Base-by-base conservation (phyloP, 2,113 vertebrate genomes). In the Chlamydotis undulata region DNA sequence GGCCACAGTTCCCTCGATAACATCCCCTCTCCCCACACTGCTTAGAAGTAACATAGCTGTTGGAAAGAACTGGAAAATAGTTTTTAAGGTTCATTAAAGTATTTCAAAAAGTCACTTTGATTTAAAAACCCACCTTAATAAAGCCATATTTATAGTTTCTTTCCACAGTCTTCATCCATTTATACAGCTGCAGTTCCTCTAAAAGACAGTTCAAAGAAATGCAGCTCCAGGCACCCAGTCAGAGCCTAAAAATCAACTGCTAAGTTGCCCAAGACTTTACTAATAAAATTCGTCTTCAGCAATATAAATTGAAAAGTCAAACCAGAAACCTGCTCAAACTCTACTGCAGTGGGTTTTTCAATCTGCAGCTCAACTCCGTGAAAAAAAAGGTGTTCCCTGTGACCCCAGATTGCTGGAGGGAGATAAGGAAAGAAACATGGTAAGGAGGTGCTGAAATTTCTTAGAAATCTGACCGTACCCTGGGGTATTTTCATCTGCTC, bases 71-170 rank as follows among this genome's bases (percentile, higher is more conserved):
- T 69, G 61, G 76, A 82, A 93, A 94, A 86, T 14, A 78, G 76
- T 78, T 96, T 94, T 78, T 82, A 90, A 86, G 56, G 52, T 61
- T 96, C 95, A 95, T 96, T 95, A 95, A 95, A 94, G 92, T 92
- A 84, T 92, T 95, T 94, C 94, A 87, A 83, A 96, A 96, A 92
- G 93, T 92, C 87, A 89, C 80, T 95, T 92, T 95, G 93, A 92
- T 94, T 97, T 87, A 82, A 91, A 94, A 92, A 71, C 23, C 83
- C 69, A 89, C 93, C 93, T 96, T 95, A 96, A 92, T 89, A 87
- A 87, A 95, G 90, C 69, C 69, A 45, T 94, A 96, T 95, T 95
- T 96, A 95, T 96, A 95, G 78, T 90, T 96, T 93, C 89, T 97
- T 96, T 96, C 96, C 95, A 94, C 83, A 93, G 65, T 71, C 86